Evolutionary conservation across 2,797 vertebrate species (phyloP).

Genomic region (Cyprinodon diabolis): DNA sequence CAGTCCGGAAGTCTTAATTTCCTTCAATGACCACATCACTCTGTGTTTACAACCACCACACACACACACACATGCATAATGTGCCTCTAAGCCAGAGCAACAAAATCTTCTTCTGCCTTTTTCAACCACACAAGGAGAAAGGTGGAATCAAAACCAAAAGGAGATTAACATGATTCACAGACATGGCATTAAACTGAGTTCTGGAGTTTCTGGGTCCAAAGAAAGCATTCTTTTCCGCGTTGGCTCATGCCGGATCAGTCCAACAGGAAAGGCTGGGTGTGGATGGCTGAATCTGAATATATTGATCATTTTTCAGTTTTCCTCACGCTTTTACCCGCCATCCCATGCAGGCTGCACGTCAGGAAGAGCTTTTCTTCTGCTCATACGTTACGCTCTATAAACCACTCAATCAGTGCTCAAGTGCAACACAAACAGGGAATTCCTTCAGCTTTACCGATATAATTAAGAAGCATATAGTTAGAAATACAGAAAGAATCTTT

Average conservation of each 20-base stretch:
- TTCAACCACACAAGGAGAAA: slow-evolving; percentile 10
- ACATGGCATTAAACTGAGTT: slow-evolving; percentile 40
- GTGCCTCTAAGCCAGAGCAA: slow-evolving; percentile 20
- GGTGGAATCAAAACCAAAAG: slow-evolving; percentile 15
- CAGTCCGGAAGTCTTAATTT: slow-evolving; percentile 63
- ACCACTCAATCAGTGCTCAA: slow-evolving; percentile 32
- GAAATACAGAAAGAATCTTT: slow-evolving; percentile 69
- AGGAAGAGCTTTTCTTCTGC: slow-evolving; percentile 53
- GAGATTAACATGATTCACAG: slow-evolving; percentile 34
- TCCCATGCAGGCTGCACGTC: slow-evolving; percentile 56
- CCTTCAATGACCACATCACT: slow-evolving; percentile 58
- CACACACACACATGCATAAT: slow-evolving; percentile 5
- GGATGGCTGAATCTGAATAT: slow-evolving; percentile 41
- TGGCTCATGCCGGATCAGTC: slow-evolving; percentile 43
- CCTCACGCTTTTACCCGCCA: not conserved
- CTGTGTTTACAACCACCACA: slow-evolving; percentile 51
- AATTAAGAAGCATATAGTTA: slow-evolving; percentile 66
- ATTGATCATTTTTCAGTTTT: slow-evolving; percentile 57
- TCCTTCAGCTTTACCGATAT: slow-evolving; percentile 65
- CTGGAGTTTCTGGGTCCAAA: slow-evolving; percentile 46
- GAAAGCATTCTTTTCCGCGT: slow-evolving; percentile 52
- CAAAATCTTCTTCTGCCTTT: slow-evolving; percentile 23
- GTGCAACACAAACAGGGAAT: slow-evolving; percentile 36
- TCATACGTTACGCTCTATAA: slow-evolving; percentile 45
- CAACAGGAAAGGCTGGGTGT: slow-evolving; percentile 49